Evolutionary conservation across 1,140 invertebrate species (phyloP).

Genomic region (Uloborus diversus): DNA sequence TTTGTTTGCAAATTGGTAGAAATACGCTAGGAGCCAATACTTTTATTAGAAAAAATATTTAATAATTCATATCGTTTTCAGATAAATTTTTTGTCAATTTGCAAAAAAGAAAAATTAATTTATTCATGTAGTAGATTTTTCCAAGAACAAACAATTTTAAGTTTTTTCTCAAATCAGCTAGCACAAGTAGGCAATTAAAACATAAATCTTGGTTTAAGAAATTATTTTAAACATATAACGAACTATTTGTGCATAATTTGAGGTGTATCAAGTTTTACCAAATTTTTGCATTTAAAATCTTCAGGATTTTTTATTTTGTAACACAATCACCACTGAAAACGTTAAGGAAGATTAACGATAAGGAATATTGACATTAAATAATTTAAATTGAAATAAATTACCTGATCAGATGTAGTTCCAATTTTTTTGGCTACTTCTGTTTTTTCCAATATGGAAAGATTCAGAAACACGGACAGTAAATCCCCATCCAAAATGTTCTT

Average conservation of each 20-base stretch:
- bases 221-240: not conserved
- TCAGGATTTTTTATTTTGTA: not conserved
- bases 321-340: not conserved
- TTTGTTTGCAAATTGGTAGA: too few species aligned
- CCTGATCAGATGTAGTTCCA: slow-evolving; percentile 89
- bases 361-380: not conserved
- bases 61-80: too few species aligned
- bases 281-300: slow-evolving; percentile 1
- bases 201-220: not conserved
- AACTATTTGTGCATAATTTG: not conserved
- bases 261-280: not conserved
- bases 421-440: slow-evolving; percentile 91
- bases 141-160: too few species aligned
- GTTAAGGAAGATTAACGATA: not conserved
- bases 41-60: too few species aligned
- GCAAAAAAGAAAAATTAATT: too few species aligned
- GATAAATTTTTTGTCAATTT: too few species aligned
- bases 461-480: slow-evolving; percentile 84
- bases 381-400: slow-evolving; percentile 52
- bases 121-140: too few species aligned
- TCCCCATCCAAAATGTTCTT: slow-evolving; percentile 94
- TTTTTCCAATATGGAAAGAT: slow-evolving; percentile 84
- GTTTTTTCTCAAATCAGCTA: too few species aligned
- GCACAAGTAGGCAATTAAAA: too few species aligned
- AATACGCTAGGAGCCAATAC: too few species aligned